Evolutionary conservation across 2,113 vertebrate species (phyloP).

Genomic region (Proteles cristata): DNA sequence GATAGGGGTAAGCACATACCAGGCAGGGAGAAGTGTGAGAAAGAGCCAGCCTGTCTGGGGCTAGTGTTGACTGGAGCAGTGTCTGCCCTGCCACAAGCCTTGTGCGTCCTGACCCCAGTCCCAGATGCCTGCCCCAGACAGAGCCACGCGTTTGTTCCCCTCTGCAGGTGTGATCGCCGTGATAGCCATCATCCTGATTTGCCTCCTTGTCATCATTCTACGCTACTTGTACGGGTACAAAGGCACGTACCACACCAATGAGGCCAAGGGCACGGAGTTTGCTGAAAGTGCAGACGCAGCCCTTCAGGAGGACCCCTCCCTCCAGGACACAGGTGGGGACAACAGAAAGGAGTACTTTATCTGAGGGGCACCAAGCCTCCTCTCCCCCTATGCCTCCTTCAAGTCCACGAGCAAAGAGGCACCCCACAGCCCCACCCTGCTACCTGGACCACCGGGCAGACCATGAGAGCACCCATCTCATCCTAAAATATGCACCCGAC

Average conservation of each 20-base stretch:
- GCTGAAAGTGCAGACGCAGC: conserved; percentile 87
- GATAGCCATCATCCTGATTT: conserved; percentile 87
- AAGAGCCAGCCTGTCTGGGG: accelerated
- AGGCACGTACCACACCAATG: conserved; percentile 91
- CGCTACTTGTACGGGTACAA: conserved; percentile 87
- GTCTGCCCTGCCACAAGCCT: not conserved
- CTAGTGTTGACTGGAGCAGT: accelerated
- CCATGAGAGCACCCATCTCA: not conserved
- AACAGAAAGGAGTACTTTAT: conserved; percentile 95
- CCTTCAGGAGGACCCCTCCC: conserved; percentile 86
- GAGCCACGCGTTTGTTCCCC: not conserved
- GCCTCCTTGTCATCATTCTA: conserved; percentile 85
- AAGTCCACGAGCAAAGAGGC: not conserved
- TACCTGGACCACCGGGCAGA: not conserved
- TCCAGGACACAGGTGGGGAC: conserved; percentile 87
- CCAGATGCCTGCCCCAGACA: too few relatives aligned
- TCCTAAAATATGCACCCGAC: conserved; percentile 1
- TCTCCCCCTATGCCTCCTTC: not conserved
- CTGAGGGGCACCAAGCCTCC: conserved; percentile 79
- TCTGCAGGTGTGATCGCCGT: conserved; percentile 85
- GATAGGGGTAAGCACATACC: not conserved
- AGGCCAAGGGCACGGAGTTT: conserved; percentile 93
- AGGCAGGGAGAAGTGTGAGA: not conserved
- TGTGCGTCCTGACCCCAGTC: too few relatives aligned
- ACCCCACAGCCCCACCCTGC: not conserved